Evolutionary conservation across 2,113 vertebrate species (phyloP).

Genomic region (Pelecanoides urinatrix): DNA sequence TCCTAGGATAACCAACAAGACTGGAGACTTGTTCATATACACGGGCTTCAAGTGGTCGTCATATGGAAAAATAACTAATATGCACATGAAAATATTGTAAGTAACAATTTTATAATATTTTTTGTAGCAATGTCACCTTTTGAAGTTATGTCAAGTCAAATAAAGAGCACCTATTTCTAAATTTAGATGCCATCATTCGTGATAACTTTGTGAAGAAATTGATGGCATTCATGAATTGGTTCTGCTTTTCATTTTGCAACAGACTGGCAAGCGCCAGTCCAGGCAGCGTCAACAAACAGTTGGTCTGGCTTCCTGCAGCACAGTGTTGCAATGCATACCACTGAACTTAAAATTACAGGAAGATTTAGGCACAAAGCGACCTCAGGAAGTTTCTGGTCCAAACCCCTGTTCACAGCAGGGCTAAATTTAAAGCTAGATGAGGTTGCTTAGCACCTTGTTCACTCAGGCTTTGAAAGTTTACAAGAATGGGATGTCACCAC

Average conservation of each 20-base stretch:
- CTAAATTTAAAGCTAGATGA: not conserved
- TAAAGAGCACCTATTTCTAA: not conserved
- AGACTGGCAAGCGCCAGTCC: not conserved
- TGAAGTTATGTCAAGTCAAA: not conserved
- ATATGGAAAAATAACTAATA: not conserved
- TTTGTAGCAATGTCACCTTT: not conserved
- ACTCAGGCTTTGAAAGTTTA: not conserved
- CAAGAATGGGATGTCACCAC: not conserved
- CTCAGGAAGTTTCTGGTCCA: not conserved
- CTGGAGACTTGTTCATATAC: not conserved
- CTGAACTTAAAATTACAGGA: not conserved
- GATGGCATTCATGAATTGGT: not conserved
- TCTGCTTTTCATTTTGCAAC: not conserved
- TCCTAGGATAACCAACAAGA: not conserved
- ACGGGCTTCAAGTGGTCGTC: not conserved
- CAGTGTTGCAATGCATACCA: not conserved
- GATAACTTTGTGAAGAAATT: not conserved
- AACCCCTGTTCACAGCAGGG: not conserved
- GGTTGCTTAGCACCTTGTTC: not conserved
- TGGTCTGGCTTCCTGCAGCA: not conserved
- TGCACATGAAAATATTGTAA: not conserved
- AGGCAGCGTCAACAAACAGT: not conserved
- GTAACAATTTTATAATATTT: not conserved
- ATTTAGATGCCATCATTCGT: not conserved
- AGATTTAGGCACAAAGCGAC: not conserved